Evolutionary conservation across 2,113 vertebrate species (phyloP).

Genomic region (Charadrius vociferus): DNA sequence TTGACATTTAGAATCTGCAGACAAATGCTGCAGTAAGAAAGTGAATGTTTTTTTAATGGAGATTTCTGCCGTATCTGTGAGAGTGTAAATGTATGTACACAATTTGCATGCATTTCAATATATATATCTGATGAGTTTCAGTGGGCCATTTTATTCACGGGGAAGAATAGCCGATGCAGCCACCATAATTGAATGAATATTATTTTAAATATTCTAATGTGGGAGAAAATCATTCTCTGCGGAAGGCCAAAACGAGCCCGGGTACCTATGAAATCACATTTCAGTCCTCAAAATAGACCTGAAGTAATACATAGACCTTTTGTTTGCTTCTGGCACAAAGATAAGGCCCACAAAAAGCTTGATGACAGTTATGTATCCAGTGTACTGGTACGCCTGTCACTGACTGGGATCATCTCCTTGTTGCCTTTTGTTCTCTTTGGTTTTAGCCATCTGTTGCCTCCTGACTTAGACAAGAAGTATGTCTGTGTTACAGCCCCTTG

Average conservation of each 20-base stretch:
- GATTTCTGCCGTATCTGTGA: not conserved
- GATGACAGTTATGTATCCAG: not conserved
- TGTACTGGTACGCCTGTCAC: not conserved
- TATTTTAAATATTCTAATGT: not conserved
- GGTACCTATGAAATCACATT: constrained; percentile 11
- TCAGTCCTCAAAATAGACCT: not conserved
- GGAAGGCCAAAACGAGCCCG: not conserved
- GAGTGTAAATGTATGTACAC: constrained; percentile 1
- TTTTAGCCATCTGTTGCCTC: not conserved
- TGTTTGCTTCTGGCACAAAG: not conserved
- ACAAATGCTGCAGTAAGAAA: constrained; percentile 23
- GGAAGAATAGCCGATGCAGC: not conserved
- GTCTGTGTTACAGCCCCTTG: accelerated
- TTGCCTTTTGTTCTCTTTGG: not conserved
- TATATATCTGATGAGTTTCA: constrained; percentile 17
- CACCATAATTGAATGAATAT: not conserved
- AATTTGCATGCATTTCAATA: constrained; percentile 45
- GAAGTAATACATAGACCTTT: not conserved
- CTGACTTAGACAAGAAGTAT: not conserved
- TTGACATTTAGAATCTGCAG: constrained; percentile 75
- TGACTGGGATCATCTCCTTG: not conserved
- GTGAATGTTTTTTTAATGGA: constrained; percentile 68
- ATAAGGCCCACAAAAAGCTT: not conserved
- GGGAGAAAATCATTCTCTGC: not conserved
- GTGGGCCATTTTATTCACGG: not conserved